Base-by-base conservation (phyloP, 1,140 invertebrate species). In the Pomacea maculata region DNA sequence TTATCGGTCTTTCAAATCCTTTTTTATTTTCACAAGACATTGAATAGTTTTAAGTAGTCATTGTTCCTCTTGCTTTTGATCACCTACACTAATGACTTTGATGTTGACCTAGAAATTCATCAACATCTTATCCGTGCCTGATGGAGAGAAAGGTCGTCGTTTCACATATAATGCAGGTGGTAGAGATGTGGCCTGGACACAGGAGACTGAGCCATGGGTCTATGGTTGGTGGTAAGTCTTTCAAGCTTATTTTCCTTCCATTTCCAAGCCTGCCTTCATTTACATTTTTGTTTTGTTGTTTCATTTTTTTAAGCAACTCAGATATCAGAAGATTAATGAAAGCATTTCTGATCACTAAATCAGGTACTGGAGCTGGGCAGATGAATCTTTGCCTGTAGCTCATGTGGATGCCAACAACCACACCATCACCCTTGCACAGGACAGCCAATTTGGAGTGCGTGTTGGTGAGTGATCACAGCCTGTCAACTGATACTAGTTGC, bases 351-450 rank as follows among this genome's bases (percentile, higher is more conserved):
- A 17, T 29, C 10, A 17, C 54, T 21, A 19, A 17, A 17, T 10
- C 21, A 85, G 85, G 84, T 81, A 82, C 57, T 85, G 83, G 81
- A 84, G 85, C 29, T 86, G 85, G 85, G 72, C 84, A 5, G 85
- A 86, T 55, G 21, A 67, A 45, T 71, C 84, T n/a, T 29, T 78
- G 5, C 82, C 83, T 25, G 25, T 25, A 25, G 25, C 25, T 25
- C 25, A 25, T 25, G 25, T 25, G 25, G 25, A 25, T 25, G 25
- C 25, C 25, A 0, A 25, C 25, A 25, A 25, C 25, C 25, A 25
- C 25, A 25, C 25, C 25, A 25, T 25, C 25, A 25, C 25, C 25
- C 25, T 25, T 25, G 25, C 25, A 25, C 25, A 25, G 25, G 25
- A 25, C 15, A 70, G 83, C 12, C 29, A 63, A 17, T 84, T 76